Base-by-base conservation (phyloP, 2,888 invertebrate species). In the Salticus scenicus region DNA sequence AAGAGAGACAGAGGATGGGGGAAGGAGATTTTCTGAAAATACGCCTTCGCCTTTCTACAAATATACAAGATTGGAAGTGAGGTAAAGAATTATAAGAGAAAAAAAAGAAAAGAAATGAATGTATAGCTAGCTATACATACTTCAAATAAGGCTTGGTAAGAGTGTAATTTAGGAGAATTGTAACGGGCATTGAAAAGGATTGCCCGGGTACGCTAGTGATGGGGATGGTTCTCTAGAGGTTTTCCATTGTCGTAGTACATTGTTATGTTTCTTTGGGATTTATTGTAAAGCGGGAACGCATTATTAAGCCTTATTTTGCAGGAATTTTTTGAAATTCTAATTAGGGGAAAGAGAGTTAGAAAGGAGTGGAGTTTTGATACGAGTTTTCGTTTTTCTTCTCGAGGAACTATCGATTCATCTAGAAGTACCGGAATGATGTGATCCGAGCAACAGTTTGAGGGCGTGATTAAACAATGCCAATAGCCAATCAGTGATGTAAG, bases 201-300 rank as follows among this genome's bases (percentile, higher is more conserved):
- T 5, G 8, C 33, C 67, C 63, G 63, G 63, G 28, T 63, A 63
- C 24, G 27, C 24, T 27, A 20, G 33, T 20, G 5, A 67, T 7
- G 28, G 30, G 31, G 64, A 28, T 20, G 0, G 28, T 66, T 47
- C 82, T 64, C 83, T 64, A 20, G 76, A 66, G 83, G 67, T 67
- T 77, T 71, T 66, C 72, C 63, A 76, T 83, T 83, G 83, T 83
- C 71, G 41, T 66, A 30, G 30, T 64, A 51, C 83, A 83, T 81
- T 81, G 83, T 83, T 72, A 63, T 20, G 33, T 72, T 72, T 76
- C 76, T 83, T 83, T 76, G 24, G 71, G 31, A 75, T 76, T 64
- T 51, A 71, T 83, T 83, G 83, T 83, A 17, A 31, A 17, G 30
- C 8, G 17, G n/a, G n/a, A 30, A 66, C 42, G 42, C 42, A 10